Evolutionary conservation across 1,140 invertebrate species (phyloP), one percentile per base, ranked within the genome.

Genomic region (Drosophila miranda): DNA sequence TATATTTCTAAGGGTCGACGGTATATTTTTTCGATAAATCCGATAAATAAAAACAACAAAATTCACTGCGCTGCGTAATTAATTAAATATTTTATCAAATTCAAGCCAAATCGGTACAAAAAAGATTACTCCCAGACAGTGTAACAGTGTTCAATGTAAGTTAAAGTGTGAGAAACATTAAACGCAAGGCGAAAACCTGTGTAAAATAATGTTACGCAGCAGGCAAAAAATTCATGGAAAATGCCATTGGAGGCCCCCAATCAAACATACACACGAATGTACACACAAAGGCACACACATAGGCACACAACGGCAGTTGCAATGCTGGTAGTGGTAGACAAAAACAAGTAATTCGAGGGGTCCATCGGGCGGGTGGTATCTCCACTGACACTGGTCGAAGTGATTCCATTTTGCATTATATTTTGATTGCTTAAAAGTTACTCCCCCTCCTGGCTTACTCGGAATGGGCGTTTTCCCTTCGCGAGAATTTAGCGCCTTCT

Each of bases 11-110:
- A 3, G 4, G 4, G 16, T 23, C 23, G 23, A 23, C 23, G 23
- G 28, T 30, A 30, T 30, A 8, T 30, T 30, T 30, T 8, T 8
- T 30, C 28, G 28, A 30, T 30, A 30, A 30, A 30, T 30, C 28
- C 28, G 8, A 70, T 70, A 55, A 56, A 57, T 45, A 38, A 56
- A 50, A 79, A 84, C 58, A 79, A 75, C 83, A 76, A 80, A 74
- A 67, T 86, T 81, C 64, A 74, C 81, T 86, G 82, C 81, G 81
- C 81, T 86, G 81, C 81, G 81, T 87, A 86, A 80, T 86, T 86
- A 42, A 83, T 63, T 55, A 52, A 57, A 56, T 64, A 74, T 74
- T 74, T 74, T 26, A 53, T 23, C 63, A 68, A 87, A 75, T 72
- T 21, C 21, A 50, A 56, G 57, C 52, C 64, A 43, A 68, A 57